These are phyloP conservation scores for Oophaga pumilio DNA, from an alignment of 2,113 vertebrate genomes.

Conservation along the genomic window DNA sequence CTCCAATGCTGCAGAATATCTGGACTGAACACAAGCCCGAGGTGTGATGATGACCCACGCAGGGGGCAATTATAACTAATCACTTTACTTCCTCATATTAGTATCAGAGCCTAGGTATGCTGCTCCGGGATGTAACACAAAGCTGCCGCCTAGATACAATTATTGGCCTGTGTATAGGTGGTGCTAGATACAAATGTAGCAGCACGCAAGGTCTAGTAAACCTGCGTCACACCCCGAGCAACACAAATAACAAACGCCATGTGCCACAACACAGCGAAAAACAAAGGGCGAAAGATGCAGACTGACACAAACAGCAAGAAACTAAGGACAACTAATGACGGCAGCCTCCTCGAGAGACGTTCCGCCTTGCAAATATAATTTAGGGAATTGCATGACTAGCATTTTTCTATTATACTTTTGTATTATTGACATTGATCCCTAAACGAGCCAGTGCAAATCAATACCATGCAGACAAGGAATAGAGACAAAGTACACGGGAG, in stretches of 20 bases:
- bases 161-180: no score
- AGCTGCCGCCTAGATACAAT: conserved; percentile 13
- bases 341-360: not conserved
- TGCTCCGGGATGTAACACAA: not conserved
- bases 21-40: not conserved
- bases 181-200: not conserved
- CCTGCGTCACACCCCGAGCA: not conserved
- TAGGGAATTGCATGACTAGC: not conserved
- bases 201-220: not conserved
- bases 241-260: not conserved
- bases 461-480: no score
- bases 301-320: not conserved
- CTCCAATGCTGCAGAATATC: not conserved
- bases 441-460: not conserved
- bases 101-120: not conserved
- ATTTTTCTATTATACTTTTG: not conserved
- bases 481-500: no score
- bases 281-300: not conserved
- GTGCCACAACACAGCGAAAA: not conserved
- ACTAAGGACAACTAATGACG: not conserved
- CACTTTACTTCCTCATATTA: not conserved
- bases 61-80: not conserved
- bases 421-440: not conserved
- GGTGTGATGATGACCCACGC: not conserved
- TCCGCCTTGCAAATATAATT: not conserved